phyloP scores from a whole-genome alignment of 2,888 invertebrate genomes.

The Dusona sp. region DNA sequence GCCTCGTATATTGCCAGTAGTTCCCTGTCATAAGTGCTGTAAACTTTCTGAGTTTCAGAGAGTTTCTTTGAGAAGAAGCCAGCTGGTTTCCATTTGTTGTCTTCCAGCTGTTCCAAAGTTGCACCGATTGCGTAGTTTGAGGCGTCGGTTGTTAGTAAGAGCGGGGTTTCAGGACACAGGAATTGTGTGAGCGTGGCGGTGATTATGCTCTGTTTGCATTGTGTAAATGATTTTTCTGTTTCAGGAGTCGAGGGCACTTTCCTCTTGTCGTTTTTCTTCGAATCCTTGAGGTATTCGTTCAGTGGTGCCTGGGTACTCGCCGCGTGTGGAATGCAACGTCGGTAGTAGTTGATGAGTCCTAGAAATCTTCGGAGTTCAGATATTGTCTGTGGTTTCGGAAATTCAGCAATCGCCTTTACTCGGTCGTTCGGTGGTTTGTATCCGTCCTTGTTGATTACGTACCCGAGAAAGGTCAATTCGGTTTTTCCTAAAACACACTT shows the following conservation, averaged over 20 bases:
- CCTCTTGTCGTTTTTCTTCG: slow-evolving; percentile 52
- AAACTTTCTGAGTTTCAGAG: no score
- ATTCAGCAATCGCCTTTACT: neutral
- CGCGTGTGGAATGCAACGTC: neutral
- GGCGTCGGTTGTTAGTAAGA: slow-evolving; percentile 60
- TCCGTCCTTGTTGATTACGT: neutral
- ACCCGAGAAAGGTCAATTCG: neutral
- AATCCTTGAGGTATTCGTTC: slow-evolving; percentile 19
- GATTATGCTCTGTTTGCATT: slow-evolving; percentile 42
- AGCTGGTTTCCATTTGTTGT: no score
- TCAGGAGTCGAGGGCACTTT: slow-evolving; percentile 24
- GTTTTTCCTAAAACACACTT: neutral
- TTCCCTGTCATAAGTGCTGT: no score
- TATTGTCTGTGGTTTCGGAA: neutral
- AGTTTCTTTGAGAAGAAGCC: no score
- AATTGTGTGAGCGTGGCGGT: slow-evolving; percentile 19
- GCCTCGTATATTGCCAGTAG: no score
- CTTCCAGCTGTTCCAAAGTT: no score
- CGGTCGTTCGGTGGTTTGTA: neutral
- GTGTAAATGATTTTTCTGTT: slow-evolving; percentile 33
- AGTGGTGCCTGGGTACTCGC: neutral
- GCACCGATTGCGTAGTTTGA: slow-evolving; percentile 58
- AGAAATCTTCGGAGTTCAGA: neutral
- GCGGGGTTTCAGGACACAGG: slow-evolving; percentile 18
- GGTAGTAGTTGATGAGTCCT: neutral